Conservation (phyloP, 2,797 vertebrate genomes). For the Nyctalus aviator region DNA sequence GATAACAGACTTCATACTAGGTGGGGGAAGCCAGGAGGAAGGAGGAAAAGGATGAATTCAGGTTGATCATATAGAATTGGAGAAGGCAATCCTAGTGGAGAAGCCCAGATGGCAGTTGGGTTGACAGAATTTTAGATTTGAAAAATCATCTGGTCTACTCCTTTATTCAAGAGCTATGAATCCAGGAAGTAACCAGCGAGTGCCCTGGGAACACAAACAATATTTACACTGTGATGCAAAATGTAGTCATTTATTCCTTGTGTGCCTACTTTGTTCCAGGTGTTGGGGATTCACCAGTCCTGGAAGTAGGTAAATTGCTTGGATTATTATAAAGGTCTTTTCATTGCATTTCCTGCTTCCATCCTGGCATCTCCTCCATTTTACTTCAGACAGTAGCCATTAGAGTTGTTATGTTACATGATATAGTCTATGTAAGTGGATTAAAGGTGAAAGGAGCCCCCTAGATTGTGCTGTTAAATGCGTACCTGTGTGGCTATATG, state of each 20-base stretch:
- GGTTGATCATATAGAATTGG: not conserved
- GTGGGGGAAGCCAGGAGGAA: not conserved
- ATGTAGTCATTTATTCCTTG: not conserved
- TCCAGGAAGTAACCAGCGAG: not conserved
- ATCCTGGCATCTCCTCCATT: not conserved
- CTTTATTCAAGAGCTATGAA: not conserved
- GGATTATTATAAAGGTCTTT: not conserved
- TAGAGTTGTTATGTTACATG: not conserved
- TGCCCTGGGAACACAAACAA: not conserved
- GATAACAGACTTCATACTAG: not conserved
- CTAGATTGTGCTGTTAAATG: not conserved
- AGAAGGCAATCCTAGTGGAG: not conserved
- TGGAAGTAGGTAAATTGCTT: not conserved
- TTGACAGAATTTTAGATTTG: conserved; percentile 5
- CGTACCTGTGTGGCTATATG: not conserved
- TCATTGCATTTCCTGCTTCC: not conserved
- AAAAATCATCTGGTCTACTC: not conserved
- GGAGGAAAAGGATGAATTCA: not conserved
- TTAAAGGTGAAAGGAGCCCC: not conserved
- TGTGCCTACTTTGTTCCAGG: not conserved
- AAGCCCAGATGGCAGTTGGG: not conserved
- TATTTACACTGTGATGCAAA: not conserved
- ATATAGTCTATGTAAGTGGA: not conserved
- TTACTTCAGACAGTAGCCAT: not conserved
- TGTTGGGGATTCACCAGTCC: not conserved